Evolutionary conservation across 2,888 invertebrate genomes (phyloP), one percentile per base, ranked within the genome.

Genomic region (Anaspis maculata): DNA sequence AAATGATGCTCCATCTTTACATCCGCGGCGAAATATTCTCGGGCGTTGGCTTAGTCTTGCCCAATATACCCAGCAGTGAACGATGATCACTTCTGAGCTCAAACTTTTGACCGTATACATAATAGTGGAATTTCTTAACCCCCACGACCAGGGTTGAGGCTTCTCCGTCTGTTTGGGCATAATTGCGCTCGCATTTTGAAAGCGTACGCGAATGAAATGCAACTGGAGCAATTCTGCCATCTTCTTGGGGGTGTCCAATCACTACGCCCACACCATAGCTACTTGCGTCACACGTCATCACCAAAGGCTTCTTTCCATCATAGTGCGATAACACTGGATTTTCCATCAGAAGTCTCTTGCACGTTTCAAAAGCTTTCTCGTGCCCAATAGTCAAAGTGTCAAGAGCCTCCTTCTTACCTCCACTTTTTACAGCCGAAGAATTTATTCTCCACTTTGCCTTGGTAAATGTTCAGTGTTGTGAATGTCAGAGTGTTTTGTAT

Each of bases 371-470:
- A 1, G 57, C 58, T 10, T 47, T 13, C 39, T 30, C 3, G 44
- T 44, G 39, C 61, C 62, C 7, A 61, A 11, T 1, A 58, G 60
- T 15, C 25, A 26, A 28, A 41, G 42, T 19, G 49, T n/a, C n/a
- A n/a, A n/a, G n/a, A n/a, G n/a, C n/a, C n/a, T n/a, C n/a, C n/a
- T n/a, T n/a, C n/a, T n/a, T n/a, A n/a, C n/a, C n/a, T n/a, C n/a
- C n/a, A n/a, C n/a, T n/a, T n/a, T n/a, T n/a, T n/a, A n/a, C n/a
- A n/a, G n/a, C n/a, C n/a, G n/a, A n/a, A n/a, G n/a, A n/a, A n/a
- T n/a, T n/a, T n/a, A n/a, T n/a, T n/a, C n/a, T n/a, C n/a, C n/a
- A n/a, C n/a, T n/a, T n/a, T n/a, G n/a, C n/a, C n/a, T n/a, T n/a
- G n/a, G n/a, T n/a, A n/a, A n/a, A n/a, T n/a, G n/a, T n/a, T n/a